Conservation (phyloP, 2,797 vertebrate species). For the Schizopygopsis pylzovi region DNA sequence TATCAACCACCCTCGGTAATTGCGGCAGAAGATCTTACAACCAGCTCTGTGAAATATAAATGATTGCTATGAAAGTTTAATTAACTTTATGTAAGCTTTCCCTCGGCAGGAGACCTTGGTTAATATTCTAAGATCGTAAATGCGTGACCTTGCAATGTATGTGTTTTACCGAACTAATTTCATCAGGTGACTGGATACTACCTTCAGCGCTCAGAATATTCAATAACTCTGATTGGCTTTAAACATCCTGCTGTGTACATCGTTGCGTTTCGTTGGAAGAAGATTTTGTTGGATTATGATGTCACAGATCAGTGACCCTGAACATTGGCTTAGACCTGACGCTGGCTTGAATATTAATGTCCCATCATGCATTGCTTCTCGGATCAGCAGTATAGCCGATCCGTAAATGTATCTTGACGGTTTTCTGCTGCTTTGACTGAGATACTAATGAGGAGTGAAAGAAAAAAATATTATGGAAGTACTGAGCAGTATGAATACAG, state of each 20-base stretch:
- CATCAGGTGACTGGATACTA: slow-evolving; percentile 24
- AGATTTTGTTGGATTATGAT: slow-evolving; percentile 68
- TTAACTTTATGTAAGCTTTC: slow-evolving; percentile 52
- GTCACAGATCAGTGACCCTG: slow-evolving; percentile 76
- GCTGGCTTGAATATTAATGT: slow-evolving; percentile 73
- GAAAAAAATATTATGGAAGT: background rate
- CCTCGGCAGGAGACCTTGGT: slow-evolving; percentile 17
- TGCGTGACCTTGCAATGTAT: slow-evolving; percentile 49
- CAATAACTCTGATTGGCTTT: slow-evolving; percentile 59
- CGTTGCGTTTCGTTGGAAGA: slow-evolving; percentile 66
- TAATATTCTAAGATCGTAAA: slow-evolving; percentile 42
- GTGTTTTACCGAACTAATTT: slow-evolving; percentile 45
- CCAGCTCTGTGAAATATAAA: slow-evolving; percentile 48
- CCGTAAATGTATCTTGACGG: background rate
- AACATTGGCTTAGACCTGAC: slow-evolving; percentile 68
- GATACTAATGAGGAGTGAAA: slow-evolving; percentile 1
- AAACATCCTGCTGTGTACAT: slow-evolving; percentile 50
- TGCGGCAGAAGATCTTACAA: slow-evolving; percentile 48
- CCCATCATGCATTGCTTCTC: slow-evolving; percentile 25
- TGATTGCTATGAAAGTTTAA: slow-evolving; percentile 53
- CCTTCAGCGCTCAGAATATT: slow-evolving; percentile 2
- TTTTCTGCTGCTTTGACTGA: slow-evolving; percentile 33
- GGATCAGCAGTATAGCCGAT: background rate
- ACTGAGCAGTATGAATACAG: background rate
- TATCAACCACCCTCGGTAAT: slow-evolving; percentile 45